Evolutionary conservation across 1,140 invertebrate species (phyloP).

Genomic region (Ceratoteleas bidentatus): DNA sequence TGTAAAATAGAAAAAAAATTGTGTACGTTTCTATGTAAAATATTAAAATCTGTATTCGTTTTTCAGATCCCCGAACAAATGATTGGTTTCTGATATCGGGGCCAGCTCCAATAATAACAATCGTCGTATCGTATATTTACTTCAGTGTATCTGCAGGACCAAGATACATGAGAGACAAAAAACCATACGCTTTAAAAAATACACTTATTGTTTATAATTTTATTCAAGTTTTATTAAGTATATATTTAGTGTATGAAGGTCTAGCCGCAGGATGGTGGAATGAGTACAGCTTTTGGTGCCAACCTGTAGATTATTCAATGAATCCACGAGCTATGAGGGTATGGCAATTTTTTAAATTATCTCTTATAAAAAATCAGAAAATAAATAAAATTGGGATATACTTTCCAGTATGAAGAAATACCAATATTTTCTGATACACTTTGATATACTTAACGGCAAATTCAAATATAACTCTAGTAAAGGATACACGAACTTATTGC

Average conservation of each 20-base stretch:
- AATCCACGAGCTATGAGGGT: constrained; percentile 89
- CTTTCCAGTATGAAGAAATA: no score
- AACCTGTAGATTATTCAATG: constrained; percentile 91
- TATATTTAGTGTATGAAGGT: constrained; percentile 87
- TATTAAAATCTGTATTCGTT: constrained; percentile 59
- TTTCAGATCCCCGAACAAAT: constrained; percentile 90
- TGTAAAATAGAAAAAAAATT: not conserved
- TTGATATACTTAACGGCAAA: no score
- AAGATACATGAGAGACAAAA: constrained; percentile 91
- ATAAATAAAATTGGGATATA: no score
- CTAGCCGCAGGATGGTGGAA: constrained; percentile 85
- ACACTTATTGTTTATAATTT: constrained; percentile 91
- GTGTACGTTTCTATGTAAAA: not conserved
- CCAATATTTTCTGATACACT: no score
- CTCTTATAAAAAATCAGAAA: no score
- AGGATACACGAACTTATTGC: no score
- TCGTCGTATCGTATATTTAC: constrained; percentile 89
- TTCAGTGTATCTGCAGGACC: constrained; percentile 89
- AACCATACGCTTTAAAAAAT: constrained; percentile 90
- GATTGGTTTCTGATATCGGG: constrained; percentile 92
- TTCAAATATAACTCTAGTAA: not conserved
- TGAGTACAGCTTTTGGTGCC: constrained; percentile 90
- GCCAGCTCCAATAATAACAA: constrained; percentile 88
- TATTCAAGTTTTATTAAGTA: constrained; percentile 87
- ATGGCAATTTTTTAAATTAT: constrained; percentile 72